These are phyloP conservation scores for Tupaia chinensis DNA, from an alignment of 2,113 vertebrate species.

Conservation along the genomic window DNA sequence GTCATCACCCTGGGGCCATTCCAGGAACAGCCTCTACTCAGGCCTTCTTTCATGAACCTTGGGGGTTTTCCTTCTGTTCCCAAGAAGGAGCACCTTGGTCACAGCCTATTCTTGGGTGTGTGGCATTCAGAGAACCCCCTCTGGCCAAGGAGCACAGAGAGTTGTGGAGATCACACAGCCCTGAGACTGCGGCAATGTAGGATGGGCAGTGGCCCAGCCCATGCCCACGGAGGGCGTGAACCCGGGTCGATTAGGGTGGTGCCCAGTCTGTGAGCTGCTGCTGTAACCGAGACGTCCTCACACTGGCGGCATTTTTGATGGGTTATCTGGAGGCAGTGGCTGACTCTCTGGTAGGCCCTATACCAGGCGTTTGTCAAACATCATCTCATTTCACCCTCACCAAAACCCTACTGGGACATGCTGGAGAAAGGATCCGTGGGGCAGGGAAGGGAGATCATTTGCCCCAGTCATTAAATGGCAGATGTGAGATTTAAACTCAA, in stretches of 20 bases:
- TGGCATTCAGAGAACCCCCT: neutral
- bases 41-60: no score
- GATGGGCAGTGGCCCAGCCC: neutral
- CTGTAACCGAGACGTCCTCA: neutral
- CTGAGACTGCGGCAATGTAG: neutral
- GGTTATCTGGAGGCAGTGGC: neutral
- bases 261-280: neutral
- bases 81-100: neutral
- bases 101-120: neutral
- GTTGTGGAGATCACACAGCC: neutral
- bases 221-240: neutral
- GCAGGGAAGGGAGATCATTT: rapidly evolving
- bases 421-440: neutral
- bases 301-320: neutral
- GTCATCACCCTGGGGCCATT: neutral
- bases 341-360: neutral
- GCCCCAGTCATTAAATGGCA: no score
- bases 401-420: neutral
- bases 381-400: neutral
- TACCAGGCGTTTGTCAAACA: neutral
- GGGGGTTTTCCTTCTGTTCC: neutral
- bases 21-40: neutral
- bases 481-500: neutral
- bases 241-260: neutral
- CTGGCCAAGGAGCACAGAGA: neutral